Evolutionary conservation across 2,888 invertebrate species (phyloP).

Genomic region (Lycocerus yunnanus): DNA sequence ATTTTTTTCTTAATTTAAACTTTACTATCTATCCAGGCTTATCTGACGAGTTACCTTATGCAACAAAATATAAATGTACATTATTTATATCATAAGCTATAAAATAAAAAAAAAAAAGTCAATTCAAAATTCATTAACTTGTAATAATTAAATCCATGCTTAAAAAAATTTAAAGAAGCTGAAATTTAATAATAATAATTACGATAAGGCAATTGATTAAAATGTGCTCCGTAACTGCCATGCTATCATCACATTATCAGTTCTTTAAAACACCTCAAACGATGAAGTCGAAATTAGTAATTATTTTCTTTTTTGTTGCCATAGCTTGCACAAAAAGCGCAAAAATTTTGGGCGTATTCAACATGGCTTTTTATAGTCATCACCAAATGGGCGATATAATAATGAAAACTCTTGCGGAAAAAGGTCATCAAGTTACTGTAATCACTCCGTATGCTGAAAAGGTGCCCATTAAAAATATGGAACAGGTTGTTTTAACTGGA

Average conservation of each 20-base stretch:
- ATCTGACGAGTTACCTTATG: no score
- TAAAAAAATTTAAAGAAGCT: no score
- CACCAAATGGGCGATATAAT: slow-evolving; percentile 38
- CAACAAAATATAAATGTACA: no score
- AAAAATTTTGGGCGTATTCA: slow-evolving; percentile 42
- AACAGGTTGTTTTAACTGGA: slow-evolving; percentile 44
- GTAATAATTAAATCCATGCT: no score
- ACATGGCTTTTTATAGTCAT: slow-evolving; percentile 38
- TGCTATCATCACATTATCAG: not conserved
- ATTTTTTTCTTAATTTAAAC: no score
- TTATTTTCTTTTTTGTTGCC: not conserved
- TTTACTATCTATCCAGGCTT: no score
- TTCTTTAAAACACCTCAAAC: not conserved
- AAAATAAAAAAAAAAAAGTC: no score
- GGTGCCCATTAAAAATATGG: slow-evolving; percentile 52
- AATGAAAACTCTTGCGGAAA: slow-evolving; percentile 38
- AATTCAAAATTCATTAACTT: no score
- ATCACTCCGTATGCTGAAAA: slow-evolving; percentile 44
- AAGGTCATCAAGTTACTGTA: slow-evolving; percentile 55
- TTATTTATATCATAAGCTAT: no score
- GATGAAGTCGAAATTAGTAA: not conserved
- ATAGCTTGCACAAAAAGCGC: slow-evolving; percentile 15
- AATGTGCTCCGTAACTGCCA: no score
- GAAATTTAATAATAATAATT: no score
- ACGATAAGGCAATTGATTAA: no score